phyloP scores from a whole-genome alignment of 1,140 invertebrate genomes.

The Megathymus violae region DNA sequence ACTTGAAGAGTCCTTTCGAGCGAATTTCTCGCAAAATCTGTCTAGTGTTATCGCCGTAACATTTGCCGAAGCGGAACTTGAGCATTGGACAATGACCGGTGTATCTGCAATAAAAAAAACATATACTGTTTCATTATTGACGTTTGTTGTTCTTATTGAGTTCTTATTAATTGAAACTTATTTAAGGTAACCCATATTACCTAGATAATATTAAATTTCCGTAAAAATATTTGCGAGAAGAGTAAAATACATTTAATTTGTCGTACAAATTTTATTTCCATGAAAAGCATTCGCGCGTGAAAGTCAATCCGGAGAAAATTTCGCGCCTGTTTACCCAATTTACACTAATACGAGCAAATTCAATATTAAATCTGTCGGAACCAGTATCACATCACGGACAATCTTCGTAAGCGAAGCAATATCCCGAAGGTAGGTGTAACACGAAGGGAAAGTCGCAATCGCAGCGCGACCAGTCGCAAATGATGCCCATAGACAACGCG shows the following conservation, averaged over 20 bases:
- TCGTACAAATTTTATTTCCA: conserved; percentile 16
- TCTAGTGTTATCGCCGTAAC: conserved; percentile 88
- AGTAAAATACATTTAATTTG: background rate
- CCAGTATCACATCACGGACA: conserved; percentile 55
- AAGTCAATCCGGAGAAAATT: background rate
- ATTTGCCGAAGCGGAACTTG: conserved; percentile 88
- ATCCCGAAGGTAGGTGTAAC: conserved; percentile 62
- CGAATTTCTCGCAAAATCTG: conserved; percentile 86
- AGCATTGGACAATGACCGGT: conserved; percentile 90
- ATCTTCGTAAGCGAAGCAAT: conserved; percentile 75
- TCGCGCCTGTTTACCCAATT: conserved; percentile 6
- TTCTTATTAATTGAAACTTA: too few relatives aligned
- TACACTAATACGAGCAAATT: conserved; percentile 14
- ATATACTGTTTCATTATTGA: too few relatives aligned
- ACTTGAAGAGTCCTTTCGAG: conserved; percentile 77
- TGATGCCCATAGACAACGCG: conserved; percentile 64
- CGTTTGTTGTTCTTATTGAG: too few relatives aligned
- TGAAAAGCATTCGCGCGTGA: background rate
- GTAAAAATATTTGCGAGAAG: background rate
- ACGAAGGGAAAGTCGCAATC: conserved; percentile 79
- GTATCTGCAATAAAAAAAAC: conserved; percentile 84
- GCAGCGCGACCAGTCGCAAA: conserved; percentile 76
- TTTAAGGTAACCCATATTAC: too few relatives aligned
- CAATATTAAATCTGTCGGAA: conserved; percentile 8
- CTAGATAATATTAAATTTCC: background rate